These are phyloP conservation scores for Pitangus sulphuratus DNA, from an alignment of 2,797 vertebrate genomes.

Conservation along the genomic window DNA sequence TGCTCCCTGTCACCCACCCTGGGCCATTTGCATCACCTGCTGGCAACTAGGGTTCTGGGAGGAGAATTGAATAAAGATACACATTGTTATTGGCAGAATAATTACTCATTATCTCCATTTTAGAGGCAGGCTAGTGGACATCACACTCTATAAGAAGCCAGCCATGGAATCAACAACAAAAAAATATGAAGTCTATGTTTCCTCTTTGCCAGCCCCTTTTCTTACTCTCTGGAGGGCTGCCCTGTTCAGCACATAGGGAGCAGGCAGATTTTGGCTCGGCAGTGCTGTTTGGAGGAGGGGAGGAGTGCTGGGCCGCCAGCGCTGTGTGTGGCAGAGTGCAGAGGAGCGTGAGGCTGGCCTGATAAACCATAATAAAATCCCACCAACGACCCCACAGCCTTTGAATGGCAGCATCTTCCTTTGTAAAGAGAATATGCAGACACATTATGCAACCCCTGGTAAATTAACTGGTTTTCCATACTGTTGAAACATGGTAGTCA, in stretches of 20 bases:
- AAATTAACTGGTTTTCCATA: neutral
- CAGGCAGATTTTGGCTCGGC: neutral
- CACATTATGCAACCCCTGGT: neutral
- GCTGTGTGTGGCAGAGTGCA: fast-evolving
- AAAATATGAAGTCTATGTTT: neutral
- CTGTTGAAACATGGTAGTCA: neutral
- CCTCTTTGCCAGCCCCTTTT: neutral
- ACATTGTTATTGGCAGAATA: neutral
- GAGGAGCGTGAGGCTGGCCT: neutral
- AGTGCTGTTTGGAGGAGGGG: neutral
- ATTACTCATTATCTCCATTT: neutral
- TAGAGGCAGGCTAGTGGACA: neutral
- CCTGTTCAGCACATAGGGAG: fast-evolving
- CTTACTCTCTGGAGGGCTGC: neutral
- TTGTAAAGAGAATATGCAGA: conserved; percentile 1
- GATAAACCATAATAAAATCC: neutral
- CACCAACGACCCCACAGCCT: neutral
- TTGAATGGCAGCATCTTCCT: neutral
- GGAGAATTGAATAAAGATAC: neutral
- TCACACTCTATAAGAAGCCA: neutral
- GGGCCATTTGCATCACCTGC: neutral
- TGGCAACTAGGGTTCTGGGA: fast-evolving
- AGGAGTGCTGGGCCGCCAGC: fast-evolving
- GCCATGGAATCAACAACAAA: neutral
- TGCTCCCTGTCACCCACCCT: fast-evolving